Conservation (phyloP, 2,888 invertebrate species). For the Syrphus vitripennis region DNA sequence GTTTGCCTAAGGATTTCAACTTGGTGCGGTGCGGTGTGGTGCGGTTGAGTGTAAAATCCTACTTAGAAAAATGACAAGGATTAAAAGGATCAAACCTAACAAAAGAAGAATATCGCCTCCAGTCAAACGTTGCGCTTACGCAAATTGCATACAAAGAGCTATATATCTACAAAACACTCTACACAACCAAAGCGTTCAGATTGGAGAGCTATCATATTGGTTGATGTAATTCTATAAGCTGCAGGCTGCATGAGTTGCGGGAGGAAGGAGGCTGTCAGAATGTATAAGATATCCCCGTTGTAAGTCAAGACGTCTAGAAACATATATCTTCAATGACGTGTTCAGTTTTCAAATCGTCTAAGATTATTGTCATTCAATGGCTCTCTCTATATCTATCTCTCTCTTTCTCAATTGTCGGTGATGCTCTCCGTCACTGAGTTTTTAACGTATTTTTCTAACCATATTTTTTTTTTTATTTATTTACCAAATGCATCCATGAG, state of each 20-base stretch:
- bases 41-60: slow-evolving; percentile 54
- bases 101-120: slow-evolving; percentile 34
- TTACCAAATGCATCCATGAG: slow-evolving; percentile 41
- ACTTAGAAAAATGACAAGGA: slow-evolving; percentile 63
- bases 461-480: not conserved
- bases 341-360: slow-evolving; percentile 34
- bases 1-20: slow-evolving; percentile 59
- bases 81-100: slow-evolving; percentile 57
- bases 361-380: slow-evolving; percentile 35
- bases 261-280: not conserved
- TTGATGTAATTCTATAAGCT: slow-evolving; percentile 39
- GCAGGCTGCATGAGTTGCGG: not conserved
- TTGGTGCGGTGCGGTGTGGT: slow-evolving; percentile 6
- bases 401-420: slow-evolving; percentile 23
- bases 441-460: not conserved
- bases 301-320: not conserved
- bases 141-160: slow-evolving; percentile 59
- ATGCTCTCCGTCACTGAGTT: slow-evolving; percentile 23
- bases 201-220: slow-evolving; percentile 2
- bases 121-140: slow-evolving; percentile 63
- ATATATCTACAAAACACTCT: not conserved
- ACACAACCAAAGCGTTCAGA: not conserved
- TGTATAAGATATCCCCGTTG: slow-evolving; percentile 23
- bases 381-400: not conserved
- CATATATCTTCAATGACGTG: not conserved